Base-by-base conservation (phyloP, 2,888 invertebrate species). In the Tetranychus piercei region DNA sequence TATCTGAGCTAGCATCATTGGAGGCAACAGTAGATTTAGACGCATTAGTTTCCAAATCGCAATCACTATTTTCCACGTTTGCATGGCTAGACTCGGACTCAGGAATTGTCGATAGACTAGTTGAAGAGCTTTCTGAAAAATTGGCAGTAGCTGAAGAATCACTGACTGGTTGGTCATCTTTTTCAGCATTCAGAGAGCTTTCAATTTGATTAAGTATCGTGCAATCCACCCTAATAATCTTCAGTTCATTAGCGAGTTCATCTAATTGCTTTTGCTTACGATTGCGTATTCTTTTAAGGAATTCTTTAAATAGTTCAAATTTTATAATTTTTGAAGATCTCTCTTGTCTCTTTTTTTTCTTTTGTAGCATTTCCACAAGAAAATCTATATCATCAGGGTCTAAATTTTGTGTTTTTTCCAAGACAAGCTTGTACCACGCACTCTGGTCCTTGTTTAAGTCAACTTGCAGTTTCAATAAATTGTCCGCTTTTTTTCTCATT, bases 341-440 rank as follows among this genome's bases (percentile, higher is more conserved):
- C 82, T 92, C 90, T 34, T 93, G 83, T 72, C 90, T 84, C 74
- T 89, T 88, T 82, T 91, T 91, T 76, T 90, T 86, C 76, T 90
- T 88, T 6, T 88, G 88, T 74, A 93, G 84, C 75, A 91, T 86
- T 79, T 90, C 90, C 75, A 93, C 83, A 86, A 93, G 88, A 1
- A 88, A 87, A 80, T 91, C 90, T 0, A 93, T 89, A 81, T 92
- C 91, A 0, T 88, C 87, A 72, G 92, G 83, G 34, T 88, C 88
- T 72, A 92, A 84, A 71, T 76, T 64, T 73, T 79, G 79, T 8
- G 77, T 74, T 76, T 80, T 80, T 64, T 77, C 73, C 43, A 76
- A 55, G 43, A 80, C 72, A 55, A 80, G 78, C 65, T 78, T 78
- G 70, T 79, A 78, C 43, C 80, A 74, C 18, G 44, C 72, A 1